Evolutionary conservation across 2,888 invertebrate species (phyloP).

Genomic region (Nomada fucata): DNA sequence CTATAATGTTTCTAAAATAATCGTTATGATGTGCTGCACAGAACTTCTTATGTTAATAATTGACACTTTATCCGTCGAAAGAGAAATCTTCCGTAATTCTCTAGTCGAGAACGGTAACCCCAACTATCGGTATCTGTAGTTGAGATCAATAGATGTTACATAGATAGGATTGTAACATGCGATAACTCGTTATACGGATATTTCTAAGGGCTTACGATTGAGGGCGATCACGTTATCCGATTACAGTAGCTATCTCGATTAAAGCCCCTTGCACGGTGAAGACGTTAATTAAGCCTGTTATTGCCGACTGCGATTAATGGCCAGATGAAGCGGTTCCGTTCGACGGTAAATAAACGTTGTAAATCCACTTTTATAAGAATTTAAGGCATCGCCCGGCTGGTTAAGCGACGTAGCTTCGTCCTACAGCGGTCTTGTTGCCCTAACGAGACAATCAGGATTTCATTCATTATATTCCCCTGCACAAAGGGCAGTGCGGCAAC

Average conservation of each 20-base stretch:
- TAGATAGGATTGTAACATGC: background rate
- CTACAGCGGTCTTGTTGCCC: background rate
- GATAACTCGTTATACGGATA: conserved; percentile 19
- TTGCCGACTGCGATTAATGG: conserved; percentile 45
- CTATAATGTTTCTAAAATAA: no score
- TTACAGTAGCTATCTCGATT: conserved; percentile 54
- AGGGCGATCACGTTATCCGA: conserved; percentile 45
- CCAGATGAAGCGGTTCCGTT: conserved; percentile 21
- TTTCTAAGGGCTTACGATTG: conserved; percentile 34
- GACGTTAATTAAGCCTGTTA: conserved; percentile 65
- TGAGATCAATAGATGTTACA: background rate
- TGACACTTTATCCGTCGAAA: no score
- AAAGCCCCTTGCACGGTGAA: conserved; percentile 38
- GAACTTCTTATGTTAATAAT: no score
- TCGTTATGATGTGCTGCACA: no score
- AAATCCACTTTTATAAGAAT: conserved; percentile 29
- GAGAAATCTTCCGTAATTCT: no score
- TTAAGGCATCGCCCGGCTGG: background rate
- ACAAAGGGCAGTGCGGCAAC: background rate
- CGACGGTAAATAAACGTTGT: conserved; percentile 28
- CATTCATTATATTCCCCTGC: background rate
- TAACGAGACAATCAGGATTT: background rate
- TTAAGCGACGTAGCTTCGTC: background rate
- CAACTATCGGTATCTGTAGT: no score
- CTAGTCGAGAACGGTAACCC: no score